Base-by-base conservation (phyloP, 2,888 invertebrate genomes). In the Hylaea fasciaria region DNA sequence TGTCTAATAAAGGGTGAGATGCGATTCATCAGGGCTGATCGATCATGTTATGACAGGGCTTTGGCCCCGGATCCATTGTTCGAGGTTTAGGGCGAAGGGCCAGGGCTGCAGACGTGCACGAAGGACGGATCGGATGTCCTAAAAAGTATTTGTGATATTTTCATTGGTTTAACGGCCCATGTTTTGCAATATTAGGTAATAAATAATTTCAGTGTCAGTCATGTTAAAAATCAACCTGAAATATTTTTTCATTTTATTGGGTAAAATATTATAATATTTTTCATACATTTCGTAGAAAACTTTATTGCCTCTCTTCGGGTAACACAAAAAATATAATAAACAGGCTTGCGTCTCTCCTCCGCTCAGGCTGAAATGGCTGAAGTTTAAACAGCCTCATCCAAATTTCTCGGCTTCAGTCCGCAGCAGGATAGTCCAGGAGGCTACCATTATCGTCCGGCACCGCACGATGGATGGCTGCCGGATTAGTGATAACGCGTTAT, bases 401-500 rank as follows among this genome's bases (percentile, higher is more conserved):
- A 55, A 46, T 2, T 57, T 44, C 13, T 9, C 17, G 40, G 4
- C 39, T 52, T 14, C 32, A 35, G 2, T 47, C 0, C 10, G 10
- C 12, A 51, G 44, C 17, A 37, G 52, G 46, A 51, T 55, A 46
- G 43, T 37, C 28, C 10, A 51, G 37, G 37, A 44, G 50, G 50
- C 50, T 41, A 51, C 22, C 47, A 60, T 55, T 55, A 51, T 55
- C 40, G 45, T 1, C 32, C 37, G 32, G 32, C 32, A 8, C 32
- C 32, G 17, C 37, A 54, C 54, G 85, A 86, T 85, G 85, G 86
- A 86, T 87, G 82, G 76, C 77, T 43, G 51, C 64, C 51, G 86
- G 85, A 84, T 87, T 85, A 84, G 80, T 73, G 84, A 82, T 84
- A 84, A 79, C 82, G 78, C 81, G 77, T 83, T 83, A 84, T 82